Percentiles rank a stretch among this genome's conserved stretches.
These are phyloP conservation scores for Pyrgilauda ruficollis DNA, from an alignment of 2,113 vertebrate genomes.

Conservation along the genomic window DNA sequence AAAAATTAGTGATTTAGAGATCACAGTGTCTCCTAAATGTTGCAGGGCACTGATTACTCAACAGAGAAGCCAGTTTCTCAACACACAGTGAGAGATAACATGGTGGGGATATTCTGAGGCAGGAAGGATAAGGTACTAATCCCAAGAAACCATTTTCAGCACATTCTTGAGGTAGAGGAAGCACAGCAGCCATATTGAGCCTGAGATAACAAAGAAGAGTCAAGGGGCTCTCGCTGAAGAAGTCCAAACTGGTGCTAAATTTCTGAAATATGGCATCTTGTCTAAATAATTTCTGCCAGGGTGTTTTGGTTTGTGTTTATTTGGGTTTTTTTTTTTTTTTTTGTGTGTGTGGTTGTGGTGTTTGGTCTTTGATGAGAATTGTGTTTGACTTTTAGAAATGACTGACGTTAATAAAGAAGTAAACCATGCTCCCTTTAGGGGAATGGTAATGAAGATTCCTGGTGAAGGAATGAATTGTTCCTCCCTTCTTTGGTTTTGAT, in stretches of 20 bases:
- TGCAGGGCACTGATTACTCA: background rate
- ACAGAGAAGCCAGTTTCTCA: background rate
- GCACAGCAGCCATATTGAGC: background rate
- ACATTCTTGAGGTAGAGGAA: background rate
- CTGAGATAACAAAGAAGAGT: background rate
- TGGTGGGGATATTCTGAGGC: background rate
- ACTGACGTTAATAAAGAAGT: background rate
- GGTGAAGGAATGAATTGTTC: background rate
- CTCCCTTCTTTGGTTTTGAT: background rate
- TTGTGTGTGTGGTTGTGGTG: background rate
- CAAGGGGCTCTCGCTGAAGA: background rate
- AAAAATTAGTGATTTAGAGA: background rate
- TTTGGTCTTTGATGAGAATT: background rate
- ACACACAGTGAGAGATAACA: fast-evolving
- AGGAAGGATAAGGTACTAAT: background rate
- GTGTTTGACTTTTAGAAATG: background rate
- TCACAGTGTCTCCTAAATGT: background rate
- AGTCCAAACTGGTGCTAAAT: background rate
- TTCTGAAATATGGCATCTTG: background rate
- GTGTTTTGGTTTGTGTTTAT: background rate
- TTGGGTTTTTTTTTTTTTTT: too few relatives aligned
- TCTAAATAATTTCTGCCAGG: background rate
- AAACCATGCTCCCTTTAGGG: background rate
- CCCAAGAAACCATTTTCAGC: background rate
- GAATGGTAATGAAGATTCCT: background rate